Evolutionary conservation across 2,888 invertebrate species (phyloP).

Genomic region (Toxonevra muliebris): DNA sequence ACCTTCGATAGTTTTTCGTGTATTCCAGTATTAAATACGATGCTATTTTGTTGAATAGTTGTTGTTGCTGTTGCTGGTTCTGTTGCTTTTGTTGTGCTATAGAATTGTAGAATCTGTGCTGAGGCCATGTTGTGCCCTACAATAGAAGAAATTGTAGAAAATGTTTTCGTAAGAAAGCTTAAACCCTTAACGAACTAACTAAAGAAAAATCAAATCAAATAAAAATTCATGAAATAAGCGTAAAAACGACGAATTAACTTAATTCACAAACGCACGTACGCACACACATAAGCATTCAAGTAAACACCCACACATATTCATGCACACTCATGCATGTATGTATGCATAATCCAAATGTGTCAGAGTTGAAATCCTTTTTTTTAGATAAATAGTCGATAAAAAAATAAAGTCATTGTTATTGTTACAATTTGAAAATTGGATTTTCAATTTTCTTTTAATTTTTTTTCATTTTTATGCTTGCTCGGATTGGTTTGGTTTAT

Average conservation of each 20-base stretch:
- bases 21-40: not conserved
- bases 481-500: not conserved
- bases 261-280: not conserved
- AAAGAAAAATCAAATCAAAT: conserved; percentile 15
- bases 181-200: conserved; percentile 14
- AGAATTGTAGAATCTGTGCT: conserved; percentile 65
- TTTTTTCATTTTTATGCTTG: not conserved
- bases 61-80: conserved; percentile 50
- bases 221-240: conserved; percentile 6
- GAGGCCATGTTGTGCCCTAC: conserved; percentile 66
- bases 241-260: conserved; percentile 1
- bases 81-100: conserved; percentile 56
- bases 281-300: too few relatives aligned
- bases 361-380: not conserved
- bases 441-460: conserved; percentile 24
- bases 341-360: not conserved
- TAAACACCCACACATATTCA: too few relatives aligned
- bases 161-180: conserved; percentile 12
- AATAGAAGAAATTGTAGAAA: conserved; percentile 18
- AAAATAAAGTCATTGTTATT: conserved; percentile 15
- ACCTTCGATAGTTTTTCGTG: conserved; percentile 20
- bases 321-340: too few relatives aligned
- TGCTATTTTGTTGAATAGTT: conserved; percentile 37
- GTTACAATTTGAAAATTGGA: conserved; percentile 19
- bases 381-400: not conserved